Evolutionary conservation across 2,888 invertebrate species (phyloP).

Genomic region (Ptychoptera albimana): DNA sequence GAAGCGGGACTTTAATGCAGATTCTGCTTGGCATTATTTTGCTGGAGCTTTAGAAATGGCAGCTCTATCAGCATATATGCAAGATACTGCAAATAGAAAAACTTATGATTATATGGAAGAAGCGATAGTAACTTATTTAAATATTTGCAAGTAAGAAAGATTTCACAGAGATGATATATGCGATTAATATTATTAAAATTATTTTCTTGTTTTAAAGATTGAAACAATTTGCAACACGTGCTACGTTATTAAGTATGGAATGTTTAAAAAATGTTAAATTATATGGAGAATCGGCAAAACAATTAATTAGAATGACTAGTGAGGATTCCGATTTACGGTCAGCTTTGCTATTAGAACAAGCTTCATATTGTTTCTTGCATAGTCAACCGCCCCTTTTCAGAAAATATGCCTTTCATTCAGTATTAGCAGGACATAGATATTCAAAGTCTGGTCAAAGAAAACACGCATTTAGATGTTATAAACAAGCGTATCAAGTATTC

Average conservation of each 20-base stretch:
- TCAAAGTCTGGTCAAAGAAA: conserved; percentile 84
- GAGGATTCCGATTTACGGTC: conserved; percentile 95
- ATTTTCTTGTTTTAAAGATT: conserved; percentile 49
- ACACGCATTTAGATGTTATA: conserved; percentile 83
- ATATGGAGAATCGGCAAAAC: conserved; percentile 86
- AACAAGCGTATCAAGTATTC: conserved; percentile 73
- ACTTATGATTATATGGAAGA: conserved; percentile 87
- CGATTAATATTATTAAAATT: neutral
- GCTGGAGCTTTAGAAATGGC: conserved; percentile 97
- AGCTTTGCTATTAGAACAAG: conserved; percentile 87
- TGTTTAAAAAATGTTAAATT: conserved; percentile 63
- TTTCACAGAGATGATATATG: neutral
- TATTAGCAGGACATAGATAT: conserved; percentile 88
- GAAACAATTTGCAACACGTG: conserved; percentile 83
- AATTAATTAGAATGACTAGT: conserved; percentile 86
- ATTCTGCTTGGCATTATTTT: conserved; percentile 94
- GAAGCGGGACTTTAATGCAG: conserved; percentile 93
- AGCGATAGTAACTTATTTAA: conserved; percentile 80
- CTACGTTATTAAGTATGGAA: conserved; percentile 77
- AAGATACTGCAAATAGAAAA: conserved; percentile 59
- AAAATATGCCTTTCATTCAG: conserved; percentile 93
- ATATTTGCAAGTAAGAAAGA: conserved; percentile 60
- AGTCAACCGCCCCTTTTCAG: conserved; percentile 53
- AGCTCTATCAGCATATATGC: conserved; percentile 79
- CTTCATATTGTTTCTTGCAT: conserved; percentile 76